Conservation (phyloP, 2,888 invertebrate species). For the Caradrina clavipalpis region DNA sequence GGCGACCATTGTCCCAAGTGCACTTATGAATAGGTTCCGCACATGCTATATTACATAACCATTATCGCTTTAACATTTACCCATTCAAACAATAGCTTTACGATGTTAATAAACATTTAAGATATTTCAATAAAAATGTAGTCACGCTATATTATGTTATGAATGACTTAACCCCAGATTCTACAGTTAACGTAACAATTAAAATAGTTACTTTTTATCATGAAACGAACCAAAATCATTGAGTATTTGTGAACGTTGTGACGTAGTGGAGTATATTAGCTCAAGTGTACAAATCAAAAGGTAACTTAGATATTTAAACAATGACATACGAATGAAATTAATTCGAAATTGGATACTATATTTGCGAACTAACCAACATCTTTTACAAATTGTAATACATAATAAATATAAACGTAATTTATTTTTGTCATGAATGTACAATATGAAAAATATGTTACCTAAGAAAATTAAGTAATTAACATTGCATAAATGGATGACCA, state of each 20-base stretch:
- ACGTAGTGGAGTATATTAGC: too few relatives aligned
- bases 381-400: too few relatives aligned
- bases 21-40: background rate
- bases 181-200: slow-evolving; percentile 21
- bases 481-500: slow-evolving; percentile 10
- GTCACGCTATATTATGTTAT: slow-evolving; percentile 6
- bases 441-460: background rate
- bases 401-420: too few relatives aligned
- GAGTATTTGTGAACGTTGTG: slow-evolving; percentile 16
- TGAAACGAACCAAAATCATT: slow-evolving; percentile 4
- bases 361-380: too few relatives aligned
- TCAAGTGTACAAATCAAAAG: slow-evolving; percentile 54
- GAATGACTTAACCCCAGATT: background rate
- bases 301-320: slow-evolving; percentile 27
- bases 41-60: background rate
- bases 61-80: background rate
- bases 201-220: slow-evolving; percentile 1
- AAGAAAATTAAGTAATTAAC: slow-evolving; percentile 6
- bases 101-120: background rate
- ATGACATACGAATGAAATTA: background rate
- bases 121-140: slow-evolving; percentile 7
- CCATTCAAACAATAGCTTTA: background rate
- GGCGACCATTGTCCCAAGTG: slow-evolving; percentile 2
- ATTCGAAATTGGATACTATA: background rate
- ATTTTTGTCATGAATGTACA: too few relatives aligned